Evolutionary conservation across 2,797 vertebrate species (phyloP), one percentile per base, ranked within the genome.

Genomic region (Gymnocypris eckloni): DNA sequence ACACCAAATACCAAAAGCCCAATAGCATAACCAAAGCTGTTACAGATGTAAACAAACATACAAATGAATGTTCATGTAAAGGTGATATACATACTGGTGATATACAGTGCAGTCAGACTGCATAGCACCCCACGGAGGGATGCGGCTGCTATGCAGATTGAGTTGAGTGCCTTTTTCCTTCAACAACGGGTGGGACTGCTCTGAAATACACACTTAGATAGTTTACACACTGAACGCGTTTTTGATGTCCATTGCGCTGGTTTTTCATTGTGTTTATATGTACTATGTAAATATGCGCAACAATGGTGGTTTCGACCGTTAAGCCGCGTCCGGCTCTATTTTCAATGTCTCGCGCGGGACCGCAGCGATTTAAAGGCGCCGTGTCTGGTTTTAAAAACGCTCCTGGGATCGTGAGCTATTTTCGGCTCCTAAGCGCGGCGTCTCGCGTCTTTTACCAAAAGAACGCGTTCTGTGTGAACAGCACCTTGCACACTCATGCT

Each of bases 131-230:
- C 93, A 91, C 48, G 85, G 91, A 90, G 93, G 93, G 93, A 93
- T 93, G 93, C 93, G 95, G 95, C 92, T 86, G 91, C 93, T 87
- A 88, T 94, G 94, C 94, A 95, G 94, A 94, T 89, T 94, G 94
- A 96, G 96, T 96, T 95, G 97, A 98, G 97, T 99, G 98, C 97
- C 98, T 99, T 98, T 96, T 97, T 96, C 96, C 96, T 96, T 97
- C 96, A 98, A 97, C 97, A 96, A 97, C 97, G 97, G 97, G 96
- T 96, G 96, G 97, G 96, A 95, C 94, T 96, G 96, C 95, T 93
- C 94, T 95, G 94, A 90, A 91, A 91, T 85, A 89, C 73, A 86
- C 84, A 84, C 59, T 28, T 6, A 2, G n/a, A 45, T 13, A 41
- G 22, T 41, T 78, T 45, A 87, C 48, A 84, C 39, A 67, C 41